Conservation (phyloP, 2,888 invertebrate species). For the Electrophaes corylata region DNA sequence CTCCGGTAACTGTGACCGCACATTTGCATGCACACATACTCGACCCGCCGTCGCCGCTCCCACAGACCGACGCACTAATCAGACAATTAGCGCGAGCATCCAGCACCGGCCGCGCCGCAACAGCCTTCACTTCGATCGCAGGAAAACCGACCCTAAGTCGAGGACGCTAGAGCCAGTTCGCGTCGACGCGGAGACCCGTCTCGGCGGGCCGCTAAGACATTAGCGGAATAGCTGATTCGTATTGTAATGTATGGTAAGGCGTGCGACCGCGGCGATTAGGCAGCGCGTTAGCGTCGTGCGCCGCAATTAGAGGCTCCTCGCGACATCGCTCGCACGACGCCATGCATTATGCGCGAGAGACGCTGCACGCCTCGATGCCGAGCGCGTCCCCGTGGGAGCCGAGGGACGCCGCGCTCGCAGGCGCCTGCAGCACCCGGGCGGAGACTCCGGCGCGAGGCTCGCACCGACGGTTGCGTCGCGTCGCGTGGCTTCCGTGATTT, state of each 20-base stretch:
- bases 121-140: conserved; percentile 2
- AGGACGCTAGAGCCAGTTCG: conserved; percentile 43
- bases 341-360: conserved; percentile 59
- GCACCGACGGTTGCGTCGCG: no score
- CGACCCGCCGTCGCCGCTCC: conserved; percentile 46
- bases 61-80: conserved; percentile 68
- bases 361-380: conserved; percentile 38
- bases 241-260: conserved; percentile 80
- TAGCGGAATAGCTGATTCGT: conserved; percentile 65
- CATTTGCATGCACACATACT: conserved; percentile 70
- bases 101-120: conserved; percentile 28
- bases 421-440: not conserved
- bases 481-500: conserved; percentile 52
- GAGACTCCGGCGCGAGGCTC: no score
- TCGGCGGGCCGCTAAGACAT: conserved; percentile 64
- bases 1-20: conserved; percentile 29
- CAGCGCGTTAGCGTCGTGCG: conserved; percentile 61
- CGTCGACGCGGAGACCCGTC: conserved; percentile 39
- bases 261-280: conserved; percentile 75
- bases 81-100: conserved; percentile 71
- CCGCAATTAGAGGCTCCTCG: conserved; percentile 65
- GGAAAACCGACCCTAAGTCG: conserved; percentile 29
- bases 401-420: conserved; percentile 17
- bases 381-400: no score
- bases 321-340: conserved; percentile 65